phyloP scores from a whole-genome alignment of 2,888 invertebrate genomes.

The Parochlus steinenii region DNA sequence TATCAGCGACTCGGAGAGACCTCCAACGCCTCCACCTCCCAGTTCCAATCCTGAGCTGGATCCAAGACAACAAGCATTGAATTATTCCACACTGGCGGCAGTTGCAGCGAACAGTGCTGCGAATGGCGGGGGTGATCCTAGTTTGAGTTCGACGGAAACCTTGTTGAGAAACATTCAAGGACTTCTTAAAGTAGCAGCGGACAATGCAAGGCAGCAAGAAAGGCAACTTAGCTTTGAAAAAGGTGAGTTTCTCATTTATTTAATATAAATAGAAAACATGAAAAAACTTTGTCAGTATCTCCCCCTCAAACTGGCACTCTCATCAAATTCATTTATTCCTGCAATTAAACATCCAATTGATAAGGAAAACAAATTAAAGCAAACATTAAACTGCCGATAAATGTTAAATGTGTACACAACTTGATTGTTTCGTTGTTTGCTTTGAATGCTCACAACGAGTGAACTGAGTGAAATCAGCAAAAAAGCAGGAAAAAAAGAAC shows the following conservation, averaged over 20 bases:
- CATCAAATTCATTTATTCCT: not conserved
- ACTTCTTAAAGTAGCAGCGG: slow-evolving; percentile 89
- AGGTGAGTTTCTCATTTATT: slow-evolving; percentile 42
- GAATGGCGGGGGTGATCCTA: slow-evolving; percentile 36
- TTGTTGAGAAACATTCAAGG: slow-evolving; percentile 90
- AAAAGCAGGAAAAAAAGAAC: too few relatives aligned
- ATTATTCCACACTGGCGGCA: slow-evolving; percentile 60
- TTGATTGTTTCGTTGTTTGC: too few relatives aligned
- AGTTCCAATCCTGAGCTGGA: slow-evolving; percentile 35
- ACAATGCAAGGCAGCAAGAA: slow-evolving; percentile 92
- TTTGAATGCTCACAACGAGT: too few relatives aligned
- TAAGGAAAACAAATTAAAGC: not conserved
- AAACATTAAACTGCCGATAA: too few relatives aligned
- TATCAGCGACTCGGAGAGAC: slow-evolving; percentile 58
- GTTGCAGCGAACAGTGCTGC: slow-evolving; percentile 38
- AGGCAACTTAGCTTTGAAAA: slow-evolving; percentile 91
- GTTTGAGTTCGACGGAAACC: slow-evolving; percentile 77
- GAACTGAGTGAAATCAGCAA: too few relatives aligned
- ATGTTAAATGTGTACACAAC: too few relatives aligned
- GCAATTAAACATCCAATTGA: not conserved
- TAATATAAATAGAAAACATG: not conserved
- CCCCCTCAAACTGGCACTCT: not conserved
- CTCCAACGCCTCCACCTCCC: slow-evolving; percentile 44
- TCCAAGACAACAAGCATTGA: slow-evolving; percentile 48
- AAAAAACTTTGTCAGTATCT: not conserved